Evolutionary conservation across 92 coral and sea anemone genomes (phyloP).

Genomic region (Palythoa grandiflora): DNA sequence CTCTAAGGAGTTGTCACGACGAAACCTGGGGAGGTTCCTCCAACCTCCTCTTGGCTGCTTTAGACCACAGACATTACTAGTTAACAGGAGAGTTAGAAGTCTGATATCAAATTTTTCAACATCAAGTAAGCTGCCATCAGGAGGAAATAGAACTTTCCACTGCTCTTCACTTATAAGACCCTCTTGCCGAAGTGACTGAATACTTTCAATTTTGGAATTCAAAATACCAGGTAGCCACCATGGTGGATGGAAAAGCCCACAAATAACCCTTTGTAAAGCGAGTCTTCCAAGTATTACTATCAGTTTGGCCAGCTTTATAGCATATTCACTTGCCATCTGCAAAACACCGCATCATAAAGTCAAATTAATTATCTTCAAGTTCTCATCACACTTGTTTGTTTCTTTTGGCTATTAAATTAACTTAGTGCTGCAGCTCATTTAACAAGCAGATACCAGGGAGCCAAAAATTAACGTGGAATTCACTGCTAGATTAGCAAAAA

Average conservation of each 20-base stretch:
- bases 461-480: too few relatives aligned
- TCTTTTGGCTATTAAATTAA: too few relatives aligned
- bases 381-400: too few relatives aligned
- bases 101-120: not conserved
- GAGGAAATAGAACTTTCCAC: not conserved
- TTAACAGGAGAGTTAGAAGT: not conserved
- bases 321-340: slow-evolving; percentile 8
- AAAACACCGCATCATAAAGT: too few relatives aligned
- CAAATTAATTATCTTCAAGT: too few relatives aligned
- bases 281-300: slow-evolving; percentile 1
- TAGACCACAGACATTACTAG: slow-evolving; percentile 11
- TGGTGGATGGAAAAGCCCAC: not conserved
- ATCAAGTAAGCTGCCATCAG: slow-evolving; percentile 14
- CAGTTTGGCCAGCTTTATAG: not conserved
- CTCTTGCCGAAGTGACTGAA: not conserved
- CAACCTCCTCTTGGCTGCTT: slow-evolving; percentile 20
- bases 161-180: slow-evolving; percentile 28
- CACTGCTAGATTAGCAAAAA: too few relatives aligned
- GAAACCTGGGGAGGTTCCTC: not conserved
- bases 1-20: not conserved
- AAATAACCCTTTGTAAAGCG: not conserved
- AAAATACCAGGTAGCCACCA: not conserved
- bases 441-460: too few relatives aligned
- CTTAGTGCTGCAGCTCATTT: too few relatives aligned
- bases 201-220: not conserved